Percentiles rank a stretch among this genome's conserved stretches.
Evolutionary conservation across 2,888 invertebrate species (phyloP).

Genomic region (Mesorhabditis spiculigera): DNA sequence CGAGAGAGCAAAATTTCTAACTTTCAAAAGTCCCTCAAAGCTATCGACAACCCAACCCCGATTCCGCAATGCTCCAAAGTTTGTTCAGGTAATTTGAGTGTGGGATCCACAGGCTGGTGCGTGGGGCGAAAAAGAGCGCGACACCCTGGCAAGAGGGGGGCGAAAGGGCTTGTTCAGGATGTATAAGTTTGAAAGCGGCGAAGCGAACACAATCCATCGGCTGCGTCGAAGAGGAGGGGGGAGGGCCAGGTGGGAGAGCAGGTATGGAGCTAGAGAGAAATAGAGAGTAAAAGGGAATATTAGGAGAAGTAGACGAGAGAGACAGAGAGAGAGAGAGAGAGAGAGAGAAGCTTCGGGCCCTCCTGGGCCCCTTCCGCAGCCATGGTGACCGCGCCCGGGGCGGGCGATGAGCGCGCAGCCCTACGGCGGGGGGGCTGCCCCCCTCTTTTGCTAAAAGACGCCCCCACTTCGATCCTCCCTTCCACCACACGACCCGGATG

Average conservation of each 20-base stretch:
- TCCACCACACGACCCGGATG: too few relatives aligned
- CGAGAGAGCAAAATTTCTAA: too few relatives aligned
- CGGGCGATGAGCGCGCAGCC: background rate
- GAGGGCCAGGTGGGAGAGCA: too few relatives aligned
- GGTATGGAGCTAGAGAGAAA: too few relatives aligned
- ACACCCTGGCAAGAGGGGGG: background rate
- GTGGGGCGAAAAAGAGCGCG: background rate
- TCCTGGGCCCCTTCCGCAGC: background rate
- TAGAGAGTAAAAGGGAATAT: slow-evolving; percentile 3
- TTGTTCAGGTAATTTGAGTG: too few relatives aligned
- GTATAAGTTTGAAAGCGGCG: background rate
- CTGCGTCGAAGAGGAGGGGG: too few relatives aligned
- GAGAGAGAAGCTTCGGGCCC: background rate
- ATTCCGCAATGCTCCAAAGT: too few relatives aligned
- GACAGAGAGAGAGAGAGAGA: background rate
- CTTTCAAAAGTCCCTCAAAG: too few relatives aligned
- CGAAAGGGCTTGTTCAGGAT: background rate
- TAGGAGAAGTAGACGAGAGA: background rate
- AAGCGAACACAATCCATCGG: background rate
- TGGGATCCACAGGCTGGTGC: too few relatives aligned
- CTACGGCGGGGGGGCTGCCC: background rate
- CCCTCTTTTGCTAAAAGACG: background rate
- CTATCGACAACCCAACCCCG: too few relatives aligned
- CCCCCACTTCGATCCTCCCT: too few relatives aligned
- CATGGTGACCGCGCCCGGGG: background rate